Percentiles rank a stretch among this genome's conserved stretches.
Evolutionary conservation across 2,797 vertebrate genomes (phyloP).

Genomic region (Antennarius maculatus): DNA sequence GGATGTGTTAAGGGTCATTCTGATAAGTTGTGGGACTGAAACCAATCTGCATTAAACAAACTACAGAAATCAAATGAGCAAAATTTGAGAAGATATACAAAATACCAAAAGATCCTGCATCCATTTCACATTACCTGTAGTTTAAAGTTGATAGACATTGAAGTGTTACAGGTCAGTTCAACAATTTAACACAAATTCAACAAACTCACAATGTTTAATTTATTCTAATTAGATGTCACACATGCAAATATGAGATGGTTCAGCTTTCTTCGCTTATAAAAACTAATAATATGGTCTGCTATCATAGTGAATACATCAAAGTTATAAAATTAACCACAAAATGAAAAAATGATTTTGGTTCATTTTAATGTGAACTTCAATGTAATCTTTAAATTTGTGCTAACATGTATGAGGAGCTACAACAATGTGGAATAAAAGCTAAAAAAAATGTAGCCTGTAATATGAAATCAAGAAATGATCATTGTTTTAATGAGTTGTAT

Average conservation of each 20-base stretch:
- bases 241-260: constrained; percentile 1
- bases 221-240: neutral
- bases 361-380: neutral
- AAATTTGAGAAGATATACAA: too few relatives aligned
- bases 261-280: constrained; percentile 1
- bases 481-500: too few relatives aligned
- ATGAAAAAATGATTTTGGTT: neutral
- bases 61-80: too few relatives aligned
- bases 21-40: too few relatives aligned
- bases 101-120: too few relatives aligned
- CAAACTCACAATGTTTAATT: neutral
- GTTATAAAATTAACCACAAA: neutral
- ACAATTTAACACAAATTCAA: neutral
- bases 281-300: neutral
- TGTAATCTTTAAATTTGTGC: too few relatives aligned
- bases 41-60: too few relatives aligned
- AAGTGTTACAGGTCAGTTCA: neutral
- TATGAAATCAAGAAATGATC: too few relatives aligned
- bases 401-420: too few relatives aligned
- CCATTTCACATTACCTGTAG: too few relatives aligned
- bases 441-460: too few relatives aligned
- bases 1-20: neutral
- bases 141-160: neutral
- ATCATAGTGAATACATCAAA: neutral
- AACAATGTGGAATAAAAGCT: too few relatives aligned